These are phyloP conservation scores for Emydocephalus ijimae DNA, from an alignment of 2,113 vertebrate species.

Conservation along the genomic window DNA sequence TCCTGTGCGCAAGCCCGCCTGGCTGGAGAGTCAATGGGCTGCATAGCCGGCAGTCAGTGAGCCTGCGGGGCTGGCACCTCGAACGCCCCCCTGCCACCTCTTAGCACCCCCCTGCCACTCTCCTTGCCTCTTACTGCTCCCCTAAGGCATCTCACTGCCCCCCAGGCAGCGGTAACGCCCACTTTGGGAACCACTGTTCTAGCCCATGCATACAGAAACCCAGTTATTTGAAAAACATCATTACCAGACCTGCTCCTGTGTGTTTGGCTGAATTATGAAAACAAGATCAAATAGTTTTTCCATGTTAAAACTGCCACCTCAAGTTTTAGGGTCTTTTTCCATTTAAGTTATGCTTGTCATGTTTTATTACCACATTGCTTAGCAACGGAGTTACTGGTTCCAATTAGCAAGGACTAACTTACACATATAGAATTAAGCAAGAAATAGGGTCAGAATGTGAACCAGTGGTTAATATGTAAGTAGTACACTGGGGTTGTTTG, in stretches of 20 bases:
- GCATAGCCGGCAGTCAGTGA: too few relatives aligned
- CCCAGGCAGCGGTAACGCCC: too few relatives aligned
- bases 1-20: too few relatives aligned
- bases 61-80: too few relatives aligned
- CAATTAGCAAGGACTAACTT: neutral
- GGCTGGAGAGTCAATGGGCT: too few relatives aligned
- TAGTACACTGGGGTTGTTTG: neutral
- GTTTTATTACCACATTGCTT: neutral
- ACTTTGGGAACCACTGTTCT: too few relatives aligned
- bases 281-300: neutral
- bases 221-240: neutral
- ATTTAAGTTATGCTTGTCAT: neutral
- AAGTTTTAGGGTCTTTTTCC: neutral
- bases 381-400: neutral
- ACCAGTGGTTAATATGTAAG: neutral
- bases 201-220: neutral
- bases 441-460: too few relatives aligned
- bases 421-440: too few relatives aligned
- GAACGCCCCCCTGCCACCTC: too few relatives aligned
- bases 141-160: too few relatives aligned
- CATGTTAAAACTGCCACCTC: neutral
- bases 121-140: too few relatives aligned
- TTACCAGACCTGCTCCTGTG: neutral
- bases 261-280: neutral
- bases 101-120: too few relatives aligned